Conservation (phyloP, 1,140 invertebrate species). For the Bombus breviceps region DNA sequence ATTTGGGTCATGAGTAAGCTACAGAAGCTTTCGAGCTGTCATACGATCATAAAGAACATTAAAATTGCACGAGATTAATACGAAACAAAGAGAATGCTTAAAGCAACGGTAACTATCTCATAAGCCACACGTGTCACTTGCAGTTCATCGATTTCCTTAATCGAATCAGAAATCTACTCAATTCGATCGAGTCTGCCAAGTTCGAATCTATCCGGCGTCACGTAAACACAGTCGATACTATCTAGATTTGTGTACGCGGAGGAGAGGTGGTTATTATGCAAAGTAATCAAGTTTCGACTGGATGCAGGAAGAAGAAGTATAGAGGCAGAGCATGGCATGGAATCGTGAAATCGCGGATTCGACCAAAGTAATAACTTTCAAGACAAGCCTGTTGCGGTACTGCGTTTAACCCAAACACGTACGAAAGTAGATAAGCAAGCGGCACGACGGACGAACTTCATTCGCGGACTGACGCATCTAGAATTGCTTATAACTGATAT, state of each 20-base stretch:
- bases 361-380: conserved; percentile 75
- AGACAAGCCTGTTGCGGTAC: conserved; percentile 67
- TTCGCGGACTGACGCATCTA: conserved; percentile 76
- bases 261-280: conserved; percentile 38
- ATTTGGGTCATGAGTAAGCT: neutral
- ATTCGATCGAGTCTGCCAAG: conserved; percentile 1
- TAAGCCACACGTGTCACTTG: neutral
- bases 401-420: conserved; percentile 77
- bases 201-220: conserved; percentile 16
- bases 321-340: conserved; percentile 34
- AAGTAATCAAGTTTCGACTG: conserved; percentile 53
- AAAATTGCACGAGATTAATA: neutral
- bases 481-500: conserved; percentile 79
- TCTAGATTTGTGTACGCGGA: neutral
- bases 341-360: conserved; percentile 62
- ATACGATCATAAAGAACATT: neutral
- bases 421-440: conserved; percentile 80
- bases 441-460: conserved; percentile 70
- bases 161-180: conserved; percentile 14
- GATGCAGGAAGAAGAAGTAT: conserved; percentile 16
- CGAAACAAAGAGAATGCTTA: neutral
- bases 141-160: neutral
- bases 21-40: neutral
- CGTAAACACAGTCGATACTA: conserved; percentile 38
- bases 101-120: neutral